Evolutionary conservation across 2,797 vertebrate species (phyloP).

Genomic region (Ataeniobius toweri): DNA sequence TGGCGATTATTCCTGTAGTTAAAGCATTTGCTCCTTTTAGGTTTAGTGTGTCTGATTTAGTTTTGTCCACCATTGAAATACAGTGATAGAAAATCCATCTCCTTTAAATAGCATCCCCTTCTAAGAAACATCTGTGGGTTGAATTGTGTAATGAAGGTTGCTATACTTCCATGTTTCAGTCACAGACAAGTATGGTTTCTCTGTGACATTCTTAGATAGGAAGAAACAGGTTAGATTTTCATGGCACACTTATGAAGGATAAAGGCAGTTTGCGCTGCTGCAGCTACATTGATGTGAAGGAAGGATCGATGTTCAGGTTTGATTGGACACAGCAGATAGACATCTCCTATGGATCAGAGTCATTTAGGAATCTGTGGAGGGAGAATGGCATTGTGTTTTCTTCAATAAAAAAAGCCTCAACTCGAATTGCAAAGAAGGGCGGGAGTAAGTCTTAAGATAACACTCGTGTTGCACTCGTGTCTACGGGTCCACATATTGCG

Average conservation of each 20-base stretch:
- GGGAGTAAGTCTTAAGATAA: not conserved
- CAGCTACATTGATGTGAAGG: slow-evolving; percentile 51
- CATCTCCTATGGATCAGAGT: slow-evolving; percentile 56
- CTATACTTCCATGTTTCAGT: slow-evolving; percentile 25
- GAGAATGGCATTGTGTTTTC: slow-evolving; percentile 18
- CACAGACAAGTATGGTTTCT: slow-evolving; percentile 37
- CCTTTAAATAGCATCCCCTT: slow-evolving; percentile 6
- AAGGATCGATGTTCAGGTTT: slow-evolving; percentile 61
- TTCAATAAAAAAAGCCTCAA: slow-evolving; percentile 20
- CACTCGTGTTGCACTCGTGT: not conserved
- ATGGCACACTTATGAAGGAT: slow-evolving; percentile 45
- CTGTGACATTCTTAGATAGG: slow-evolving; percentile 43
- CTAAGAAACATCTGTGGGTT: slow-evolving; percentile 20
- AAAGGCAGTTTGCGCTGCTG: slow-evolving; percentile 56
- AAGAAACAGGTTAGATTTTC: slow-evolving; percentile 43
- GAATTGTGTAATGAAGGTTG: slow-evolving; percentile 15
- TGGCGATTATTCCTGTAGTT: not conserved
- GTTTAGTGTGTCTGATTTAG: not conserved
- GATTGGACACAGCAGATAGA: slow-evolving; percentile 67
- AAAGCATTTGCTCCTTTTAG: not conserved
- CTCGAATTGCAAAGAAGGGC: not conserved
- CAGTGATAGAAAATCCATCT: slow-evolving; percentile 8
- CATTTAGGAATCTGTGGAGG: slow-evolving; percentile 44
- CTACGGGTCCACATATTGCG: not conserved
- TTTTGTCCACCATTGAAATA: not conserved